Evolutionary conservation across 2,113 vertebrate genomes (phyloP), one percentile per base, ranked within the genome.

Genomic region (Stegastes partitus): DNA sequence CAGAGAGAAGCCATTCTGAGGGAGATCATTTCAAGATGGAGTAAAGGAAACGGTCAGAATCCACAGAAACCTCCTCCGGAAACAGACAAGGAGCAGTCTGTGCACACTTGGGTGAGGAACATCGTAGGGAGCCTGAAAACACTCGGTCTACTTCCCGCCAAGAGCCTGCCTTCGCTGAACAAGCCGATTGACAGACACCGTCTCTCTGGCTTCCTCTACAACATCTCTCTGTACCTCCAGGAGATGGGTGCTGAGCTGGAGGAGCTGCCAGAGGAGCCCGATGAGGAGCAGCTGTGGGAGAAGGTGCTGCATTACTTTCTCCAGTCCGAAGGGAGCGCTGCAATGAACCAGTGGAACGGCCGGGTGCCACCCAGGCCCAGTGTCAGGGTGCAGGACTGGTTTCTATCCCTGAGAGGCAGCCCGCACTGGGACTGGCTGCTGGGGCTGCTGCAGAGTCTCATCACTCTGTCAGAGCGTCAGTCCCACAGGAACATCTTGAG

Each of bases 341-440:
- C 88, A 0, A 34, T 86, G 55, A 94, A 87, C 77, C 88, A 90
- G 78, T 95, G 95, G 88, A 94, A 92, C 0, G 91, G 80, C 14
- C 88, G 76, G 14, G 61, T 90, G 34, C 94, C 95, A 6, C 94
- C 94, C 0, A 84, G 95, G 28, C 95, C 96, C 34, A 95, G 94
- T 2, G 82, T 97, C 57, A 94, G 86, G 64, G 88, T 97, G 26
- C 95, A 95, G 55, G 95, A 97, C 84, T 95, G 96, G 87, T 95
- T 97, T 71, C 74, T 97, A 71, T 96, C 95, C 12, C 87, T 97
- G 61, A 92, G 96, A 86, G 96, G 96, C 64, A 97, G 96, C 77
- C 94, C 91, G 0, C 95, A 96, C 86, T 96, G 94, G 96, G 95
- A 96, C 79, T 92, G 93, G 79, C 78, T 97, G 28, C 89, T 97